These are phyloP conservation scores for Troglohyphantes excavatus DNA, from an alignment of 2,888 invertebrate species.

Conservation along the genomic window DNA sequence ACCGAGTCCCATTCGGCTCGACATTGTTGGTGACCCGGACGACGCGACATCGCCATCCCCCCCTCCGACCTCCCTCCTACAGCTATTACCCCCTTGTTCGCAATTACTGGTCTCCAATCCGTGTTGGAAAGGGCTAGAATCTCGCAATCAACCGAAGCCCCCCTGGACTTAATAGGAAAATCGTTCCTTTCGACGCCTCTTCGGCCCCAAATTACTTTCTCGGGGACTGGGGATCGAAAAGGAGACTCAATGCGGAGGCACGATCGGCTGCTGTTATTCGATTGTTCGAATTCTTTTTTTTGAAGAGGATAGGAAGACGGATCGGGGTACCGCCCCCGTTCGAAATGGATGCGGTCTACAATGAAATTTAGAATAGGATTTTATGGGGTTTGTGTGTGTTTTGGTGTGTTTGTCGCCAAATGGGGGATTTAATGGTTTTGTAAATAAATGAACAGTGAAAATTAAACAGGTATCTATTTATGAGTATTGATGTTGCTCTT, in stretches of 20 bases:
- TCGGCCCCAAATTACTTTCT: slow-evolving; percentile 59
- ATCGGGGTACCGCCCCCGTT: background rate
- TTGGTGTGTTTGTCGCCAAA: too few relatives aligned
- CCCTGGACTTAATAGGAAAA: slow-evolving; percentile 59
- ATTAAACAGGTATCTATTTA: too few relatives aligned
- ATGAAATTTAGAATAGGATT: too few relatives aligned
- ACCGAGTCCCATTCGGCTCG: background rate
- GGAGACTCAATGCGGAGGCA: background rate
- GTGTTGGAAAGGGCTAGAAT: background rate
- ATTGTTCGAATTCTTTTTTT: slow-evolving; percentile 57
- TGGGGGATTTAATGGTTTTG: too few relatives aligned
- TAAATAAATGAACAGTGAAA: too few relatives aligned
- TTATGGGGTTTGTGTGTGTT: too few relatives aligned
- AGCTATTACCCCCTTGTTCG: slow-evolving; percentile 33
- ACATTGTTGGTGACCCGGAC: slow-evolving; percentile 45
- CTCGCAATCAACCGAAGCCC: slow-evolving; percentile 41
- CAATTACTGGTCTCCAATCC: slow-evolving; percentile 49
- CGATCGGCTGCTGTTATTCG: slow-evolving; percentile 35
- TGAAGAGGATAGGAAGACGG: background rate
- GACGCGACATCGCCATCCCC: slow-evolving; percentile 13
- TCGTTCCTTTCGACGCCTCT: slow-evolving; percentile 70
- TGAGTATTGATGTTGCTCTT: too few relatives aligned
- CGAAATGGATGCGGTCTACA: background rate
- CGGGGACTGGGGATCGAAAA: slow-evolving; percentile 44
- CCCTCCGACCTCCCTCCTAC: background rate